Evolutionary conservation across 1,140 invertebrate genomes (phyloP).

Genomic region (Brachionus koreanus): DNA sequence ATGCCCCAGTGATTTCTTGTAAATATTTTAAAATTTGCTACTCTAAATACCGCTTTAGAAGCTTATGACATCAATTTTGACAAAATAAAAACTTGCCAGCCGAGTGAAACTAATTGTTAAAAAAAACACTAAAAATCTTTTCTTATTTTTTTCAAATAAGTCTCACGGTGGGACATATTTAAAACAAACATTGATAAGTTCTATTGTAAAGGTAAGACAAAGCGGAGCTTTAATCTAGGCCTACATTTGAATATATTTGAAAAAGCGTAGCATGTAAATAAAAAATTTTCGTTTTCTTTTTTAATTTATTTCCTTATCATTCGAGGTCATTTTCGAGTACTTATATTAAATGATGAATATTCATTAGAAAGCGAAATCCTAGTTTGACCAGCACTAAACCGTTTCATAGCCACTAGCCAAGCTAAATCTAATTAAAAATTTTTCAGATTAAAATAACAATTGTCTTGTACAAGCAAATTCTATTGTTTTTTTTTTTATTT

Average conservation of each 20-base stretch:
- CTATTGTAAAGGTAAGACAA: not conserved
- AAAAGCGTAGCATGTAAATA: constrained; percentile 19
- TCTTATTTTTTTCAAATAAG: not conserved
- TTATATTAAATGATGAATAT: constrained; percentile 13
- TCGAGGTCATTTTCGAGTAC: constrained; percentile 22
- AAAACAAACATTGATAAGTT: constrained; percentile 27
- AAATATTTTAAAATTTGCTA: constrained; percentile 23
- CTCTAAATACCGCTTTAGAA: not conserved
- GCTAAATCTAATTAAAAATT: constrained; percentile 24
- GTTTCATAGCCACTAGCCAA: constrained; percentile 28
- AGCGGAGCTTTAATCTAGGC: constrained; percentile 16
- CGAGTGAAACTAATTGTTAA: constrained; percentile 23
- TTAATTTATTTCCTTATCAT: constrained; percentile 35
- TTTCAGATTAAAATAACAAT: constrained; percentile 23
- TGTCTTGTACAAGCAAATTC: not conserved
- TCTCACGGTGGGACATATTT: not conserved
- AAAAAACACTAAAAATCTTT: constrained; percentile 3
- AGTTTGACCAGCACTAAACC: not conserved
- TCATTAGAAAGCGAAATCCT: constrained; percentile 34
- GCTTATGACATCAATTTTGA: not conserved
- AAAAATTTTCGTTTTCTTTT: not conserved
- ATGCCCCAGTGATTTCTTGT: not conserved
- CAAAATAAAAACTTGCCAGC: not conserved
- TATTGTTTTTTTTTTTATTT: not conserved
- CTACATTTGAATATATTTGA: not conserved